A percentile compares a stretch with the other conserved stretches of the same genome.
Conservation (phyloP, 37 sponge, comb jelly and placozoan genomes). For the Oopsacas minuta region DNA sequence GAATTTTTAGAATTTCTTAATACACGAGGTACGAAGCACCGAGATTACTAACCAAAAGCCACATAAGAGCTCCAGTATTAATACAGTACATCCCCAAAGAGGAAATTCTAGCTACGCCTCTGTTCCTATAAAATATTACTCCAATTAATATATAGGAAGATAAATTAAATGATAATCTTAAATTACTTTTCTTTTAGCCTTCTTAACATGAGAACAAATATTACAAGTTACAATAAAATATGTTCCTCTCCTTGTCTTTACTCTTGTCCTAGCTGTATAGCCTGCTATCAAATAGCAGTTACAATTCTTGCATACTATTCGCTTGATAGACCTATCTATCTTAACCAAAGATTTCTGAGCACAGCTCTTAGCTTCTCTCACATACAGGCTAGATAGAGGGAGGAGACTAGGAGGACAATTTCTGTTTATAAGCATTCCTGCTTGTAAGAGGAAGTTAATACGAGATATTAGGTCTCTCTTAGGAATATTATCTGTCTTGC, state of each 20-base stretch:
- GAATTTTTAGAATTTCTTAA: too few species aligned
- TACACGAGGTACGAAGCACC: too few species aligned
- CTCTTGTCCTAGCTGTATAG: background rate
- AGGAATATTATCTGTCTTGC: background rate
- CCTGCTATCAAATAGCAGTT: background rate
- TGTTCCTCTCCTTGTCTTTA: background rate
- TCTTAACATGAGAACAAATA: background rate
- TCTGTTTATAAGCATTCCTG: background rate
- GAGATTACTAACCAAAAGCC: too few species aligned
- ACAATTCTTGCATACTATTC: background rate
- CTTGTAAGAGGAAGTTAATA: background rate
- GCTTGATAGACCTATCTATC: background rate
- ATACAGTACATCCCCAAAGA: too few species aligned
- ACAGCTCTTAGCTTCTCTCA: background rate
- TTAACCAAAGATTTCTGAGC: conserved; percentile 5
- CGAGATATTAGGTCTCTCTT: background rate
- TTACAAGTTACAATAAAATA: background rate
- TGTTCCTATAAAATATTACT: background rate
- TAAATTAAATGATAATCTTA: background rate
- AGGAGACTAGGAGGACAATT: background rate
- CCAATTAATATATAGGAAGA: background rate
- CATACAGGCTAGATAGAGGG: background rate
- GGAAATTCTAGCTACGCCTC: too few species aligned
- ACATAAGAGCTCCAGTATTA: too few species aligned
- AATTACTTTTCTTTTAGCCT: background rate